phyloP scores from a whole-genome alignment of 2,797 vertebrate species.

The Poeciliopsis paucimaculata region DNA sequence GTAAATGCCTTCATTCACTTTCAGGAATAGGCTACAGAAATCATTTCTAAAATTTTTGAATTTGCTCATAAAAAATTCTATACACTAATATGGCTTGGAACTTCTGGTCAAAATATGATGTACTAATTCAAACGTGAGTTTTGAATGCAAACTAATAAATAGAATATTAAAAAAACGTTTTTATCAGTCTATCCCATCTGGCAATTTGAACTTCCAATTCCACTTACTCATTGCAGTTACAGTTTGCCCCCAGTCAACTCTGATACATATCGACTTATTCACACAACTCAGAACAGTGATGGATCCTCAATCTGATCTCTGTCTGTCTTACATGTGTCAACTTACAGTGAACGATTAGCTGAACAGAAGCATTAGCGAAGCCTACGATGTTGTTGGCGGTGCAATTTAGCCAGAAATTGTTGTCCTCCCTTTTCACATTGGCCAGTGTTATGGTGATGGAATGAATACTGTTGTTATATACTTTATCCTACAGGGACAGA shows the following conservation, averaged over 20 bases:
- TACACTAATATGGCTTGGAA: not conserved
- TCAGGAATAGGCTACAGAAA: not conserved
- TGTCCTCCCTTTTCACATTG: conserved; percentile 94
- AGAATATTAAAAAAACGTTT: not conserved
- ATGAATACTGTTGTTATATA: conserved; percentile 89
- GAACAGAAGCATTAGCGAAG: conserved; percentile 93
- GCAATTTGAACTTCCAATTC: not conserved
- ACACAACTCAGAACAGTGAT: not conserved
- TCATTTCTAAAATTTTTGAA: not conserved
- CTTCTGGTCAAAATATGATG: not conserved
- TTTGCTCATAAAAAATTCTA: not conserved
- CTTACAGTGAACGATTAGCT: conserved; percentile 95
- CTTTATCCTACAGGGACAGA: conserved; percentile 80
- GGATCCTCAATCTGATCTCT: not conserved
- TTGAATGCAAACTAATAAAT: not conserved
- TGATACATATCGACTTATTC: not conserved
- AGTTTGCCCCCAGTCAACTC: not conserved
- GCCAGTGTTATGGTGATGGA: conserved; percentile 92
- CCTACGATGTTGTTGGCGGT: conserved; percentile 95
- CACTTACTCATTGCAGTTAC: not conserved
- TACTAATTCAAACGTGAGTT: not conserved
- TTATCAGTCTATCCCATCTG: not conserved
- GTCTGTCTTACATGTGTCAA: conserved; percentile 33
- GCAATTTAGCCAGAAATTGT: conserved; percentile 90
- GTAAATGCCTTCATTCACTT: not conserved